Evolutionary conservation across 2,888 invertebrate species (phyloP).

Genomic region (Merodon equestris): DNA sequence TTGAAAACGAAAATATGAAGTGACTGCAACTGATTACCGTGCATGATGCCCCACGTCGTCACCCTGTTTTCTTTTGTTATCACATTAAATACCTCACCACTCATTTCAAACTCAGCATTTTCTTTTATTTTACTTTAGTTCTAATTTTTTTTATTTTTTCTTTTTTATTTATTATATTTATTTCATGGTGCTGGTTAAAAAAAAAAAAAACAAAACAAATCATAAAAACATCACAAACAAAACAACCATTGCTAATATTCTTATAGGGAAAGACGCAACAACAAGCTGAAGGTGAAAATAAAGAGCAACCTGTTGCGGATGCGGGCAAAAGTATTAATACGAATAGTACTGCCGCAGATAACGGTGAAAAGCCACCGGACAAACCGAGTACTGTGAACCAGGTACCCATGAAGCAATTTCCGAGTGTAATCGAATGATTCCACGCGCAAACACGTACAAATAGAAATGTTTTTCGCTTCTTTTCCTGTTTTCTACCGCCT

Average conservation of each 20-base stretch:
- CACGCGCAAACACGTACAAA: constrained; percentile 12
- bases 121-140: background rate
- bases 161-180: constrained; percentile 22
- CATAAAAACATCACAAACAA: constrained; percentile 45
- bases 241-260: constrained; percentile 53
- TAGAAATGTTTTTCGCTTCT: constrained; percentile 37
- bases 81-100: constrained; percentile 11
- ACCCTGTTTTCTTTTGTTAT: constrained; percentile 6
- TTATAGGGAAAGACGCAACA: constrained; percentile 71
- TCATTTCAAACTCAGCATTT: constrained; percentile 10
- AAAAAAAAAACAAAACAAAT: constrained; percentile 22
- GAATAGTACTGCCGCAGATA: constrained; percentile 60
- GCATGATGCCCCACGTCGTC: constrained; percentile 2
- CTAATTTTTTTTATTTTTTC: constrained; percentile 20
- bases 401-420: constrained; percentile 68
- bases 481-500: constrained; percentile 17
- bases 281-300: constrained; percentile 69
- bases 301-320: constrained; percentile 67
- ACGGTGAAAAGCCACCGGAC: constrained; percentile 46
- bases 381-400: constrained; percentile 69
- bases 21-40: constrained; percentile 8
- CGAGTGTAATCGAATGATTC: constrained; percentile 22
- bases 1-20: constrained; percentile 10
- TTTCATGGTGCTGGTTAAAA: constrained; percentile 43
- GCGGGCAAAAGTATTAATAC: constrained; percentile 48